Evolutionary conservation across 2,113 vertebrate species (phyloP).

Genomic region (Psammodynastes pulverulentus): DNA sequence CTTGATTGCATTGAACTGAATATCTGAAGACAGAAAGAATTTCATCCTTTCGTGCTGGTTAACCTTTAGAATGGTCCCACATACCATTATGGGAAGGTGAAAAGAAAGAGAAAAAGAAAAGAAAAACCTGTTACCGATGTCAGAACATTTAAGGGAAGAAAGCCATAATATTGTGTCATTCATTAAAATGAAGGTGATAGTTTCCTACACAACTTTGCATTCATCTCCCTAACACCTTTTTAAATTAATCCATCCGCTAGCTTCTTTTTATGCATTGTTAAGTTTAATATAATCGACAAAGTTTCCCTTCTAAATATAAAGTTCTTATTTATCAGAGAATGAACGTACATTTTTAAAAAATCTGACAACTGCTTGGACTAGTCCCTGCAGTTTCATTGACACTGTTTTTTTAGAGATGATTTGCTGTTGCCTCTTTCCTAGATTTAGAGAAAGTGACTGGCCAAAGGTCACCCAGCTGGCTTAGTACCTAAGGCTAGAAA

Average conservation of each 20-base stretch:
- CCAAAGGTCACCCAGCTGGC: background rate
- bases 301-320: background rate
- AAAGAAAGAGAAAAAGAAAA: slow-evolving; percentile 9
- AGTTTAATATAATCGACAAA: background rate
- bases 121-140: slow-evolving; percentile 12
- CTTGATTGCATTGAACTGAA: slow-evolving; percentile 81
- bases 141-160: background rate
- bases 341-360: background rate
- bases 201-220: slow-evolving; percentile 21
- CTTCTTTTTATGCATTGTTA: slow-evolving; percentile 8
- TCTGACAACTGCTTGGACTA: background rate
- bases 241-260: background rate
- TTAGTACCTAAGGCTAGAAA: background rate
- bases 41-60: slow-evolving; percentile 77
- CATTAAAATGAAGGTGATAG: slow-evolving; percentile 6
- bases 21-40: slow-evolving; percentile 80
- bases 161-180: slow-evolving; percentile 5
- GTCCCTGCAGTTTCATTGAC: background rate
- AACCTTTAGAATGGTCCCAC: slow-evolving; percentile 67
- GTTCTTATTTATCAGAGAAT: background rate
- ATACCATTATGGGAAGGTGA: background rate
- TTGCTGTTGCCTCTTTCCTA: background rate
- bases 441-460: background rate
- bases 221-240: background rate
- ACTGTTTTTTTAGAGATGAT: background rate